Conservation (phyloP, 2,797 vertebrate species). For the Rhadinocentrus ornatus region DNA sequence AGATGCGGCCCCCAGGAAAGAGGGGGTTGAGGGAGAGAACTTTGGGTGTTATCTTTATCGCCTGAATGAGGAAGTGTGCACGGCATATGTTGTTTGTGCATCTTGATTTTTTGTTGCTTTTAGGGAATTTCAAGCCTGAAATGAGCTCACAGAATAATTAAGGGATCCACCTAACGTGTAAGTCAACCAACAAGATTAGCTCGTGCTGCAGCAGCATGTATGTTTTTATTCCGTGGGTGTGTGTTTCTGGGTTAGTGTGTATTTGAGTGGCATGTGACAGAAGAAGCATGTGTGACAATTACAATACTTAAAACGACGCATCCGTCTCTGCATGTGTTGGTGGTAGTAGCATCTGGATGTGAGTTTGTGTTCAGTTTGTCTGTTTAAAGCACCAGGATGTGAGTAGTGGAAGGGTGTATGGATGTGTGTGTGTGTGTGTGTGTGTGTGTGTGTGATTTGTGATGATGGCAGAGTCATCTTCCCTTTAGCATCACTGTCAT, state of each 20-base stretch:
- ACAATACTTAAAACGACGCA: constrained; percentile 27
- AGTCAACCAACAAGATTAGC: background rate
- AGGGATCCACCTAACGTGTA: background rate
- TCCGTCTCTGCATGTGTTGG: constrained; percentile 39
- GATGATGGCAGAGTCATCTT: constrained; percentile 6
- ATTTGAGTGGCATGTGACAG: constrained; percentile 10
- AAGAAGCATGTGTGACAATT: constrained; percentile 28
- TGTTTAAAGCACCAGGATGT: constrained; percentile 43
- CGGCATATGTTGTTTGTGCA: background rate
- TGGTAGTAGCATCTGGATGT: constrained; percentile 48
- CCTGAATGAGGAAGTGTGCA: background rate
- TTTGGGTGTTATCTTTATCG: background rate
- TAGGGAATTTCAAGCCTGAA: background rate
- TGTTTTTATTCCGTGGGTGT: background rate
- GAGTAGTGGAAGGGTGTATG: constrained; percentile 13
- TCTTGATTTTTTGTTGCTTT: background rate
- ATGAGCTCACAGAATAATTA: background rate
- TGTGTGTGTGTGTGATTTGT: constrained; percentile 1
- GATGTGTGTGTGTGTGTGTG: background rate
- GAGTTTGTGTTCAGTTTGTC: constrained; percentile 68
- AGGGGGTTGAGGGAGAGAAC: background rate
- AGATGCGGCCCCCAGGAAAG: background rate
- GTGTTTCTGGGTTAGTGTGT: constrained; percentile 12
- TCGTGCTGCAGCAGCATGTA: constrained; percentile 1
- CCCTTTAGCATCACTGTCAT: constrained; percentile 6